phyloP scores from a whole-genome alignment of 2,113 vertebrate species.

The Burhinus bistriatus region DNA sequence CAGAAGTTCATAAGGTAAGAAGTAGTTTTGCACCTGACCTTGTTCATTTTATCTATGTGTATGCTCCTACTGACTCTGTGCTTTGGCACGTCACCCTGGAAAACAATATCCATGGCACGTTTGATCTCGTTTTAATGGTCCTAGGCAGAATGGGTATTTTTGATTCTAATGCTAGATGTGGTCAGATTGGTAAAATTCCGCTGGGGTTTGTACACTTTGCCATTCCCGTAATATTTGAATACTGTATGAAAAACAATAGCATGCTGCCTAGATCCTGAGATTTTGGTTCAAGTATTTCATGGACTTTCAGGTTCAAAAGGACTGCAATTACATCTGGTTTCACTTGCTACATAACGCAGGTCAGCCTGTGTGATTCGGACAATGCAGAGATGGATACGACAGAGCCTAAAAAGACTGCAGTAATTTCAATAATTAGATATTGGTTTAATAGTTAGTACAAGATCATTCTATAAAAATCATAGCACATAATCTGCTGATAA shows the following conservation, averaged over 20 bases:
- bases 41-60: not conserved
- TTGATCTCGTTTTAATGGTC: not conserved
- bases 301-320: conserved; percentile 15
- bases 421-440: not conserved
- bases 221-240: not conserved
- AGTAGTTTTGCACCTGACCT: not conserved
- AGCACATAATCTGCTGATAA: not conserved
- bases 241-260: not conserved
- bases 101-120: not conserved
- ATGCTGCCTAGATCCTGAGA: not conserved
- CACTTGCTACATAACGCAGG: not conserved
- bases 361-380: not conserved
- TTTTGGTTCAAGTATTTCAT: not conserved
- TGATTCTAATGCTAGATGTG: not conserved
- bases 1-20: not conserved
- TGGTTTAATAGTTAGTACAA: not conserved
- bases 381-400: not conserved
- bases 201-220: not conserved
- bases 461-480: not conserved
- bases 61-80: not conserved
- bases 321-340: not conserved
- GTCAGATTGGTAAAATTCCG: not conserved
- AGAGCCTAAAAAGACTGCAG: not conserved
- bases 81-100: not conserved
- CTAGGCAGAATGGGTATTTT: not conserved